These are phyloP conservation scores for Chrysoperla carnea DNA, from an alignment of 1,140 invertebrate genomes.

Conservation along the genomic window DNA sequence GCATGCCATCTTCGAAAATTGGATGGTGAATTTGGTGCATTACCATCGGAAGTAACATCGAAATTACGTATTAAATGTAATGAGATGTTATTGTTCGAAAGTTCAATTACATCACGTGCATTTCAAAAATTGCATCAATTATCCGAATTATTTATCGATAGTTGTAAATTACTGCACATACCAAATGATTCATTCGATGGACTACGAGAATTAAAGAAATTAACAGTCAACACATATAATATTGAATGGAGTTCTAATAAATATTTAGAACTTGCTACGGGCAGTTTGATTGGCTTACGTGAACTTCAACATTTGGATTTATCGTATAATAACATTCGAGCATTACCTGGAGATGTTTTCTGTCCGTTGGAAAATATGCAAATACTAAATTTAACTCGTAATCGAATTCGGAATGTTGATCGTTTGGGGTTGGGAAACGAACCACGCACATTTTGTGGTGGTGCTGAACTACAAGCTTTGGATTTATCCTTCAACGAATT, in stretches of 20 bases:
- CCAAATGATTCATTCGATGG: conserved; percentile 60
- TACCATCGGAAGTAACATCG: conserved; percentile 50
- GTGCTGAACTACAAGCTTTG: conserved; percentile 44
- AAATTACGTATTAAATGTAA: conserved; percentile 56
- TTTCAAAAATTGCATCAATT: conserved; percentile 56
- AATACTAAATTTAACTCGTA: conserved; percentile 65
- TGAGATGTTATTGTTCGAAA: conserved; percentile 62
- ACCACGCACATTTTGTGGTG: conserved; percentile 23
- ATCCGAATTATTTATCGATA: conserved; percentile 50
- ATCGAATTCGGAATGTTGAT: conserved; percentile 53
- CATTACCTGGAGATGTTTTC: conserved; percentile 52
- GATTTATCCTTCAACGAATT: conserved; percentile 68
- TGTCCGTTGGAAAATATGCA: conserved; percentile 62
- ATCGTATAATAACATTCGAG: conserved; percentile 61
- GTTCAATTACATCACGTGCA: conserved; percentile 45
- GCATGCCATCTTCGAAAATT: conserved; percentile 51
- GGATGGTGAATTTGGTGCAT: conserved; percentile 41
- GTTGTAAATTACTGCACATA: conserved; percentile 62
- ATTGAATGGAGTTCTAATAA: conserved; percentile 55
- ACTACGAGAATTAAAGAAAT: conserved; percentile 49
- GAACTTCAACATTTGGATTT: conserved; percentile 65
- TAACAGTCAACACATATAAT: conserved; percentile 59
- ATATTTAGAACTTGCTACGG: conserved; percentile 44
- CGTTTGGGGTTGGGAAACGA: conserved; percentile 48
- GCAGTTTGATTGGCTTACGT: conserved; percentile 49